These are phyloP conservation scores for Macropis europaea DNA, from an alignment of 2,888 invertebrate species.

Conservation along the genomic window DNA sequence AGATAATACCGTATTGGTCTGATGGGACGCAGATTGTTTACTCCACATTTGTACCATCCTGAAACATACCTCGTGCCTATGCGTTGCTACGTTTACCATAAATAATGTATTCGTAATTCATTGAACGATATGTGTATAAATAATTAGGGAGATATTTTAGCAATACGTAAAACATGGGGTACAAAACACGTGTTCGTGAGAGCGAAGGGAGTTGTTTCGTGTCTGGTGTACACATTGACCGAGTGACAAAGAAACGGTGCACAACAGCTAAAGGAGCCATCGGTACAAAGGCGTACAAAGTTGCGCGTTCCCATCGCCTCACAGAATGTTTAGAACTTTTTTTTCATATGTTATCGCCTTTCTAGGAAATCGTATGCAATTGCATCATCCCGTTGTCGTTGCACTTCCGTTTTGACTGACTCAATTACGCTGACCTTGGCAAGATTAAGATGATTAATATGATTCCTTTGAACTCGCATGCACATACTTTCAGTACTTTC, in stretches of 20 bases:
- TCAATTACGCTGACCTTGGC: neutral
- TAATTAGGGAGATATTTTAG: conserved; percentile 80
- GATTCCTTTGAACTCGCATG: too few species aligned
- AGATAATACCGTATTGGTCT: too few species aligned
- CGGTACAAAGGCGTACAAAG: neutral
- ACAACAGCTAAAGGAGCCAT: neutral
- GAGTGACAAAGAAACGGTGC: neutral
- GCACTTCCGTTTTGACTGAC: neutral
- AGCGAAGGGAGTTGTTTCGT: neutral
- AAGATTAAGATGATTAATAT: too few species aligned
- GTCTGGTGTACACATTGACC: neutral
- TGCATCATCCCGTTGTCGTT: neutral
- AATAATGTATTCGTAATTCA: too few species aligned
- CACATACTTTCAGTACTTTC: too few species aligned
- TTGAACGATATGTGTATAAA: too few species aligned
- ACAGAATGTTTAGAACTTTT: too few species aligned
- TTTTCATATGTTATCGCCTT: neutral
- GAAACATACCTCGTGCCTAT: too few species aligned
- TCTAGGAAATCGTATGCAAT: neutral
- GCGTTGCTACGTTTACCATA: too few species aligned
- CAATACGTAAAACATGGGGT: neutral
- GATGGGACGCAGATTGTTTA: too few species aligned
- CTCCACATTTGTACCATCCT: too few species aligned
- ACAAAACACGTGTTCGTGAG: neutral
- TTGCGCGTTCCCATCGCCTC: neutral